Evolutionary conservation across 1,140 invertebrate species (phyloP), one percentile per base, ranked within the genome.

Genomic region (Bombus impatiens): DNA sequence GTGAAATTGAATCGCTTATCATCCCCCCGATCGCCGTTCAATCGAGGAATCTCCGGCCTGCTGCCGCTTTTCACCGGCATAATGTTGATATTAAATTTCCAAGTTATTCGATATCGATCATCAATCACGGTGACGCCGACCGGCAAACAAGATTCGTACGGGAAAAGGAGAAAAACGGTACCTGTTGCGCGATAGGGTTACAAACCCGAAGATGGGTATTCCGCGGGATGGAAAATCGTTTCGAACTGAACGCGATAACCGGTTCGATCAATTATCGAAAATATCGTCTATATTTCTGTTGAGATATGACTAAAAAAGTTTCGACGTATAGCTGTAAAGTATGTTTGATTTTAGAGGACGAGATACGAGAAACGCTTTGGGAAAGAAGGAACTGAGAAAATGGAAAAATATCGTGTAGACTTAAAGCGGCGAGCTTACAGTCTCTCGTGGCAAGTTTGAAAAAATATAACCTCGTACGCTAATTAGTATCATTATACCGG

Each of bases 181-280:
- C 88, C 88, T 89, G 88, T 89, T 89, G 87, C 84, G 47, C 76
- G 84, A 86, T 86, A 88, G 84, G 88, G 74, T 74, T 88, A 85
- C 42, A 9, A 25, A 6, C 28, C 8, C 13, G 67, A 75, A 77
- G 74, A 81, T 59, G 80, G 78, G 86, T 88, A 78, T 88, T 28
- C 37, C 62, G 18, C 25, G 65, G 8, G 44, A 12, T 1, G 62
- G 22, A 22, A 62, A 40, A 72, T 59, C 42, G 62, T 22, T 53
- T 40, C 18, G 57, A 75, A 82, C 74, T 47, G 35, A 75, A 37
- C 10, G 13, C 22, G 28, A 65, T 32, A 35, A 47, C 8, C 35
- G 18, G 18, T n/a, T 37, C 78, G 25, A 72, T 81, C 37, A 18
- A n/a, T 62, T 67, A 44, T 53, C 32, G 25, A 28, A 77, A 8